Base-by-base conservation (phyloP, 2,888 invertebrate species). In the Byasa hedistus region DNA sequence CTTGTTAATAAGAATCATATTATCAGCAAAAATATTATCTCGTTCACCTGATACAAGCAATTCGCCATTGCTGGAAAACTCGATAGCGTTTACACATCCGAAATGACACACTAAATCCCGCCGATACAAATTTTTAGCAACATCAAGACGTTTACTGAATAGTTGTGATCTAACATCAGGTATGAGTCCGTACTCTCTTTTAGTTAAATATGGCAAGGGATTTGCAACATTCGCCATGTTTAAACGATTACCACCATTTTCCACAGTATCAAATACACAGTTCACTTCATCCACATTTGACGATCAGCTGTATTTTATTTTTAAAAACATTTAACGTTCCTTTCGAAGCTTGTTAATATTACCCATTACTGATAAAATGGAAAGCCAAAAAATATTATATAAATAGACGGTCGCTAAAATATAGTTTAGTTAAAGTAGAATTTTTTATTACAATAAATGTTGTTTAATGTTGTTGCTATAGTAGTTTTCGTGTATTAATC, bases 61-160 rank as follows among this genome's bases (percentile, higher is more conserved):
- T 87, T 96, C 95, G 75, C 98, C 98, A 89, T 97, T 95, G 74
- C 94, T 93, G 62, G 97, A 98, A 92, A 98, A 98, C 91, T 98
- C 98, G 76, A 98, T 96, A 70, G 98, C 98, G 93, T 98, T 98
- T 67, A 98, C 97, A 93, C 98, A 98, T 79, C 98, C 98, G 93
- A 95, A 98, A 93, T 98, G 98, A 72, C 96, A 96, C 73, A 95
- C 92, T 66, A 98, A 93, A 89, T 98, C 96, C 78, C 96, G 96
- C 75, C 95, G 94, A 86, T 94, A 97, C 55, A 98, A 93, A 90
- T 95, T 96, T 81, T 94, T 94, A 10, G 96, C 96, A 68, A 92
- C 92, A 66, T 92, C 89, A 70, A 96, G 90, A 70, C 96, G 94
- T 72, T 92, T 91, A 69, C 87, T 87, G 78, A 94, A 93, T 71